Evolutionary conservation across 2,797 vertebrate genomes (phyloP).

Genomic region (Ceryle rudis): DNA sequence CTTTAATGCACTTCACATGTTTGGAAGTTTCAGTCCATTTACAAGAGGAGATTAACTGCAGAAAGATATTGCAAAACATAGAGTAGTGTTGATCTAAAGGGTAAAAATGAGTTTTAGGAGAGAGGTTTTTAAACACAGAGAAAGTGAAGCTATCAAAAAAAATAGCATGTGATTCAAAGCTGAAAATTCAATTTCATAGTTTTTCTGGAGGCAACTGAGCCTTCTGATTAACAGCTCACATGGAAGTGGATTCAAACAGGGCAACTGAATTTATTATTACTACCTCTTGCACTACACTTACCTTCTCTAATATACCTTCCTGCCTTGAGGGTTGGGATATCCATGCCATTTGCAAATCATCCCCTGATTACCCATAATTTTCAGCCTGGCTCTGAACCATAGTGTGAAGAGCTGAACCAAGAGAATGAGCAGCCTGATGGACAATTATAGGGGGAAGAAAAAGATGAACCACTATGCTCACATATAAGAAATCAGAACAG

Average conservation of each 20-base stretch:
- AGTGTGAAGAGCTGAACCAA: neutral
- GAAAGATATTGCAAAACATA: neutral
- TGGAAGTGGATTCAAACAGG: neutral
- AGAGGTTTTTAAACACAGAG: neutral
- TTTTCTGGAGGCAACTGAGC: neutral
- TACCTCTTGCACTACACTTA: neutral
- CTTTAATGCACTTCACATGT: neutral
- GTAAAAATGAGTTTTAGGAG: neutral
- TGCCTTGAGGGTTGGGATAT: neutral
- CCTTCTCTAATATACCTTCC: neutral
- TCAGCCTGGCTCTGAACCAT: neutral
- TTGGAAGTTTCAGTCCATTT: neutral
- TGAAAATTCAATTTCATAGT: neutral
- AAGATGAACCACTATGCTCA: neutral
- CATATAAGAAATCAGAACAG: neutral
- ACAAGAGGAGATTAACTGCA: neutral
- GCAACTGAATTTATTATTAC: neutral
- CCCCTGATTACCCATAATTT: neutral
- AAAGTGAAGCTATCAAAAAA: neutral
- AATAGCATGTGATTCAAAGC: neutral
- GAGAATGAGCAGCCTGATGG: neutral
- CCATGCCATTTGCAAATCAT: neutral
- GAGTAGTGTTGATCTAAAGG: neutral
- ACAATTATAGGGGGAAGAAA: fast-evolving
- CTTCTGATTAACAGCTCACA: neutral